A percentile compares a stretch with the other conserved stretches of the same genome.
Conservation (phyloP, 2,797 vertebrate genomes). For the Hylomyscus alleni region DNA sequence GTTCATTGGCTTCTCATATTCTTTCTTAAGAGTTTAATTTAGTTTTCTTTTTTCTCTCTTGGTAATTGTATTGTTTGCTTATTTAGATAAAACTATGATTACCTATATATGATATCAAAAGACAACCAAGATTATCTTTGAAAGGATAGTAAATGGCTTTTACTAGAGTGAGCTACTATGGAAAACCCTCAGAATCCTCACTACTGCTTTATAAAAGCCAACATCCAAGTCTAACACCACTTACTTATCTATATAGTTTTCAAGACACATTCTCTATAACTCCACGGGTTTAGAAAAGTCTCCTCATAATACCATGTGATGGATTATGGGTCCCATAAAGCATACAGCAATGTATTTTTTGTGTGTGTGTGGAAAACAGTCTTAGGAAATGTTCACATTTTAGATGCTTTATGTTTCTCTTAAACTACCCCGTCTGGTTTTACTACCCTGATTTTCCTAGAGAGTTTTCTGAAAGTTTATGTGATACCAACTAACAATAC, state of each 20-base stretch:
- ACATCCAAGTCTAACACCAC: slow-evolving; percentile 5
- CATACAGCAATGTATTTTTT: background rate
- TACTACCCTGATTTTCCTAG: slow-evolving; percentile 30
- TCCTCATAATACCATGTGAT: background rate
- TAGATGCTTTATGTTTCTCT: slow-evolving; percentile 43
- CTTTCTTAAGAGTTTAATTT: background rate
- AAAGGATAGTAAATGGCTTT: slow-evolving; percentile 39
- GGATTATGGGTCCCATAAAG: background rate
- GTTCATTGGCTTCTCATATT: background rate
- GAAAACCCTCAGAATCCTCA: slow-evolving; percentile 7
- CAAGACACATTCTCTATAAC: slow-evolving; percentile 15
- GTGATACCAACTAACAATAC: background rate
- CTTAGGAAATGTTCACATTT: background rate
- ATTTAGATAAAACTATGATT: background rate
- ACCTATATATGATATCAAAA: background rate
- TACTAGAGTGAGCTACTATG: slow-evolving; percentile 19
- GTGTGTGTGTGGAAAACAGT: background rate
- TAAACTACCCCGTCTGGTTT: slow-evolving; percentile 58
- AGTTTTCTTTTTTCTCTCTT: background rate
- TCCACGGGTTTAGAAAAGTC: slow-evolving; percentile 57
- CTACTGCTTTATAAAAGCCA: slow-evolving; percentile 27
- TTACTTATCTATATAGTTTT: slow-evolving; percentile 64
- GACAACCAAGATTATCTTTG: slow-evolving; percentile 30
- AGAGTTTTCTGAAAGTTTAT: slow-evolving; percentile 51
- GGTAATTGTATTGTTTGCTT: background rate